Evolutionary conservation across 2,888 invertebrate species (phyloP).

Genomic region (Phyto melanocephala): DNA sequence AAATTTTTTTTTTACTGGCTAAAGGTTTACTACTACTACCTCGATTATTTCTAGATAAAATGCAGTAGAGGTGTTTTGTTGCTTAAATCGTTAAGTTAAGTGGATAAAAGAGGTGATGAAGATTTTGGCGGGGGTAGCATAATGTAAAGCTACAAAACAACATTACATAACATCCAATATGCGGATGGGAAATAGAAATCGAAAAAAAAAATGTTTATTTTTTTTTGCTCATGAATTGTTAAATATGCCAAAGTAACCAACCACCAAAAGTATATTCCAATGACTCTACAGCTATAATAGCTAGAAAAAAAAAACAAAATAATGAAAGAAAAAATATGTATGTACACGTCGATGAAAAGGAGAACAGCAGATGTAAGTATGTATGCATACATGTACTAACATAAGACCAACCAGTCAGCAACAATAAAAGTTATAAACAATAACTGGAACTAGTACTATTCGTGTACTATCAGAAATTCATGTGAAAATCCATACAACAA

Average conservation of each 20-base stretch:
- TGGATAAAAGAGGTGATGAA: background rate
- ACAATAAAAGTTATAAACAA: conserved; percentile 61
- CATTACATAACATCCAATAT: conserved; percentile 63
- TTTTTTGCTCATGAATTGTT: conserved; percentile 42
- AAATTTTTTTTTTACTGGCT: too few species aligned
- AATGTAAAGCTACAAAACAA: conserved; percentile 61
- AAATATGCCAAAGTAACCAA: conserved; percentile 61
- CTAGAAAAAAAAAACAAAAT: conserved; percentile 17
- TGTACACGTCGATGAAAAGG: conserved; percentile 33
- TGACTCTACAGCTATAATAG: conserved; percentile 36
- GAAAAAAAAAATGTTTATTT: conserved; percentile 18
- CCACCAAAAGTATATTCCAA: conserved; percentile 62
- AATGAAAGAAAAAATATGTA: conserved; percentile 22
- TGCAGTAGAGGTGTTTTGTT: conserved; percentile 31
- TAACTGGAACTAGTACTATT: conserved; percentile 54
- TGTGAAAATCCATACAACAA: conserved; percentile 44
- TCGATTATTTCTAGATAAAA: background rate
- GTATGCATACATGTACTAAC: background rate
- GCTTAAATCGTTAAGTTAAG: background rate
- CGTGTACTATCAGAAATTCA: conserved; percentile 56
- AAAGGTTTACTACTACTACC: conserved; percentile 2
- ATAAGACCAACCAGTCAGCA: conserved; percentile 35
- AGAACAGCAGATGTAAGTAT: conserved; percentile 45
- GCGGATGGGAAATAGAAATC: conserved; percentile 46
- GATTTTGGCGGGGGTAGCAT: background rate